phyloP scores from a whole-genome alignment of 2,113 vertebrate genomes.

The Callorhinus ursinus region DNA sequence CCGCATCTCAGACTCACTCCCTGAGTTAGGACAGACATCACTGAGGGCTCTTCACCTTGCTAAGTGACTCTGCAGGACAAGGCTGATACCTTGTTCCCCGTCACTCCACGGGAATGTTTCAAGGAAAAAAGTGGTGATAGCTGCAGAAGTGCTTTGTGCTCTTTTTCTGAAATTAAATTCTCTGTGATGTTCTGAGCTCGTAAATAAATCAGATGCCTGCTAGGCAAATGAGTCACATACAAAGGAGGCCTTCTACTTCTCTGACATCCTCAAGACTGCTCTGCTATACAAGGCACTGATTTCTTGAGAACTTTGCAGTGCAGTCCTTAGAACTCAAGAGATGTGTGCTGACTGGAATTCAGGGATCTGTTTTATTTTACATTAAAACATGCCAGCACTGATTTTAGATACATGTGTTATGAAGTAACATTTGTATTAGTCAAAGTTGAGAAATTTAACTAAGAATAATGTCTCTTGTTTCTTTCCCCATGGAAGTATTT shows the following conservation, averaged over 20 bases:
- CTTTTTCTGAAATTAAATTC: slow-evolving; percentile 35
- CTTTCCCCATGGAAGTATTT: slow-evolving; percentile 61
- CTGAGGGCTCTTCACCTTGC: not conserved
- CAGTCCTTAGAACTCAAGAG: not conserved
- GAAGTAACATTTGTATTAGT: slow-evolving; percentile 71
- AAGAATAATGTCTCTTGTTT: slow-evolving; percentile 62
- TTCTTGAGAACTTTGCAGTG: slow-evolving; percentile 14
- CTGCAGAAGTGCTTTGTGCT: not conserved
- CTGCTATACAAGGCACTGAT: not conserved
- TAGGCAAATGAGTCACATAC: not conserved
- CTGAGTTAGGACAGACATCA: not conserved
- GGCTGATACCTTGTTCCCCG: not conserved
- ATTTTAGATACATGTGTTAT: slow-evolving; percentile 57
- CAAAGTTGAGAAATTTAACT: slow-evolving; percentile 74
- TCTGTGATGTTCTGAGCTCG: not conserved
- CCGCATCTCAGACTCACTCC: not conserved
- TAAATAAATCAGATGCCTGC: slow-evolving; percentile 52
- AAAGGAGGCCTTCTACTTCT: not conserved
- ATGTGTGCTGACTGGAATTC: not conserved
- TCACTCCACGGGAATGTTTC: not conserved
- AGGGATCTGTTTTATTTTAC: slow-evolving; percentile 63
- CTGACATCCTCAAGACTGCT: slow-evolving; percentile 27
- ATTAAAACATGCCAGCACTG: slow-evolving; percentile 29
- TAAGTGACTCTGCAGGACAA: not conserved
- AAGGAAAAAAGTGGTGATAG: not conserved